A percentile compares a stretch with the other conserved stretches of the same genome.
phyloP scores from a whole-genome alignment of 2,797 vertebrate genomes.

The Hylomyscus alleni region DNA sequence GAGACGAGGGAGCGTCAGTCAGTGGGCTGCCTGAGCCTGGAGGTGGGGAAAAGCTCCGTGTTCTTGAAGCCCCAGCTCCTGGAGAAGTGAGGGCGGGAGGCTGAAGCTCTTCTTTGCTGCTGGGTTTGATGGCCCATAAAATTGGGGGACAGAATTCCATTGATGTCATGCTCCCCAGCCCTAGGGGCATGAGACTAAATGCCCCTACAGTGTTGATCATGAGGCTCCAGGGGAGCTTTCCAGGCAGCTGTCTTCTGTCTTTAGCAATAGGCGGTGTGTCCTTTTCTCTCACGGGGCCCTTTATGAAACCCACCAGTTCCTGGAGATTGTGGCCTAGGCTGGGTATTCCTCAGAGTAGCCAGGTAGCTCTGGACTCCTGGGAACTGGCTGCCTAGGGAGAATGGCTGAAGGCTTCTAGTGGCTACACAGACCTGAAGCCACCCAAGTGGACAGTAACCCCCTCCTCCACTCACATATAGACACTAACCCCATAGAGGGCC shows the following conservation, averaged over 20 bases:
- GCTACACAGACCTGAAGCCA: background rate
- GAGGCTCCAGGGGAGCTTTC: background rate
- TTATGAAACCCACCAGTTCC: background rate
- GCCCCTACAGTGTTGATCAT: background rate
- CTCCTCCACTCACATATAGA: background rate
- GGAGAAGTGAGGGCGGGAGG: background rate
- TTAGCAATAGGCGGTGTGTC: background rate
- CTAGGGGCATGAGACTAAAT: background rate
- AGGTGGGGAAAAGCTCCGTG: background rate
- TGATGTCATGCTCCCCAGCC: no score
- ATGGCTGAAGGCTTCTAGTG: background rate
- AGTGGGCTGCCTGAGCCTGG: background rate
- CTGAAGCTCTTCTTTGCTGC: background rate
- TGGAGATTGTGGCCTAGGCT: background rate
- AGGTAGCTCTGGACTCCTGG: background rate
- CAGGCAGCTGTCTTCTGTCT: background rate
- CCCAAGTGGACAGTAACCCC: background rate
- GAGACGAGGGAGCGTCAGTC: background rate
- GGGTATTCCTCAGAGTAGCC: background rate
- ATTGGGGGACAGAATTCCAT: background rate
- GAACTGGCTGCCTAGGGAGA: background rate
- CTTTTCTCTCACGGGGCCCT: background rate
- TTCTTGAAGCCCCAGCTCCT: background rate
- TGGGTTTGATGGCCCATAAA: background rate
- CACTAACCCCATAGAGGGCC: slow-evolving; percentile 57